Conservation (phyloP, 2,888 invertebrate species). For the Sphaeridia pumilis region DNA sequence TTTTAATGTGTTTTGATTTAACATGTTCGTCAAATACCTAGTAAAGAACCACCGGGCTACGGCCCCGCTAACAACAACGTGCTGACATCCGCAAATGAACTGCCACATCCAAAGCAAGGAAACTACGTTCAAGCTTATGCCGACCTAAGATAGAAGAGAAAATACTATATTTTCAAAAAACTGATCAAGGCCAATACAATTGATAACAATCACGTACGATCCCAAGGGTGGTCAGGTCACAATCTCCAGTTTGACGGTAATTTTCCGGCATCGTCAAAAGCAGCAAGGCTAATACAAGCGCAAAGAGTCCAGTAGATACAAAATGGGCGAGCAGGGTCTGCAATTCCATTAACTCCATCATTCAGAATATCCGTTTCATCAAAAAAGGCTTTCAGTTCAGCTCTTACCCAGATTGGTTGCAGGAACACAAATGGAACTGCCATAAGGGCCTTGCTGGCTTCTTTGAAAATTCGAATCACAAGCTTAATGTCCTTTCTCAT, state of each 20-base stretch:
- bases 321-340: constrained; percentile 7
- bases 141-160: not conserved
- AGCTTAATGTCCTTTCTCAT: constrained; percentile 52
- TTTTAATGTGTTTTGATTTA: not conserved
- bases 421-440: constrained; percentile 51
- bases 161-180: not conserved
- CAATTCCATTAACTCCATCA: not conserved
- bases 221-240: constrained; percentile 1
- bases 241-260: not conserved
- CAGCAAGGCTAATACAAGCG: not conserved
- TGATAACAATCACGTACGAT: not conserved
- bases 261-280: not conserved
- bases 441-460: constrained; percentile 53
- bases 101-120: constrained; percentile 54
- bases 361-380: too few species aligned
- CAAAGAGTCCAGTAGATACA: not conserved
- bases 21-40: constrained; percentile 40
- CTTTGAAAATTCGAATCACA: constrained; percentile 52
- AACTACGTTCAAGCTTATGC: constrained; percentile 42
- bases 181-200: not conserved
- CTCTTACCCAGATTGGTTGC: constrained; percentile 50
- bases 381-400: constrained; percentile 3
- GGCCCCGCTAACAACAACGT: constrained; percentile 54
- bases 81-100: constrained; percentile 55
- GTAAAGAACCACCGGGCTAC: constrained; percentile 56